Percentiles rank a stretch among this genome's conserved stretches.
Evolutionary conservation across 2,113 vertebrate species (phyloP).

Genomic region (Gymnogyps californianus): DNA sequence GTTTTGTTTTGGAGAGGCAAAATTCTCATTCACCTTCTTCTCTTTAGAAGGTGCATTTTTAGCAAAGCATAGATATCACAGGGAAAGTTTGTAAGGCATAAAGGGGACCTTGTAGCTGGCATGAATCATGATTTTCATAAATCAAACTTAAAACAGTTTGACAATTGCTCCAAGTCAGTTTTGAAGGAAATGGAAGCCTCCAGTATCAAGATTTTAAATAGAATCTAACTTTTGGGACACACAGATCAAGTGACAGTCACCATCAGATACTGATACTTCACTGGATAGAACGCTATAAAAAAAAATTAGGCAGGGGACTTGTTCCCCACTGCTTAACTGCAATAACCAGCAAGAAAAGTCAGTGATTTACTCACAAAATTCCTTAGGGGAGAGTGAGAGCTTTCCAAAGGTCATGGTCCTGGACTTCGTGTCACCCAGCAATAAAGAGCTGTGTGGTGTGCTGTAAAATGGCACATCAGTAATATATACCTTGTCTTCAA

Average conservation of each 20-base stretch:
- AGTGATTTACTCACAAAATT: neutral
- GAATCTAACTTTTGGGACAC: neutral
- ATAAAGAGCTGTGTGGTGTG: neutral
- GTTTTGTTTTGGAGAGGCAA: neutral
- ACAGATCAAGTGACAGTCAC: neutral
- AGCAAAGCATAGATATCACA: neutral
- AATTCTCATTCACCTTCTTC: neutral
- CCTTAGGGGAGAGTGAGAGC: slow-evolving; percentile 32
- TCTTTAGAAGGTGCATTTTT: neutral
- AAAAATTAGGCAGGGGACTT: neutral
- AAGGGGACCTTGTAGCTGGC: neutral
- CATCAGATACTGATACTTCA: neutral
- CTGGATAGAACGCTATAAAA: neutral
- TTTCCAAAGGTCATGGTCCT: slow-evolving; percentile 8
- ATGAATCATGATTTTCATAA: neutral
- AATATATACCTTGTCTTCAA: neutral
- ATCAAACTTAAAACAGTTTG: neutral
- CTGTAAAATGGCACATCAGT: neutral
- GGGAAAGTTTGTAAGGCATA: neutral
- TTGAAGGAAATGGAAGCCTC: neutral
- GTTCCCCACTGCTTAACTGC: neutral
- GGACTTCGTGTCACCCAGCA: neutral
- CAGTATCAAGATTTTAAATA: neutral
- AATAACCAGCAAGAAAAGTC: neutral
- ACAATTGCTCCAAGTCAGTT: neutral